Evolutionary conservation across 2,888 invertebrate species (phyloP).

Genomic region (Drosophila nr. fundita): DNA sequence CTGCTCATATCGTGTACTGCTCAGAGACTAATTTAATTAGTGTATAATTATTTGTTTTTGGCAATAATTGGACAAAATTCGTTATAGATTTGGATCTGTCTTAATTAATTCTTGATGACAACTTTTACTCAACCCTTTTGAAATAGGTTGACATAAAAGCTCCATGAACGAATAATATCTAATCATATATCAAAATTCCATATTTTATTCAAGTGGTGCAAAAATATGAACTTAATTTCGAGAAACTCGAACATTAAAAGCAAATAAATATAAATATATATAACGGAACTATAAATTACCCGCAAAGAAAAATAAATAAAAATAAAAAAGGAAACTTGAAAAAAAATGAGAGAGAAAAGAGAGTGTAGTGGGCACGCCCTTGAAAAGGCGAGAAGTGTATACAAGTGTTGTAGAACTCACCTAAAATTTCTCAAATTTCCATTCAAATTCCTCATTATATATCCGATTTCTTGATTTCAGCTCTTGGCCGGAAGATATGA

Average conservation of each 20-base stretch:
- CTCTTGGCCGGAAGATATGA: too few relatives aligned
- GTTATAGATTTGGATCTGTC: not conserved
- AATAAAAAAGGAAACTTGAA: not conserved
- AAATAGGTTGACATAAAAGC: not conserved
- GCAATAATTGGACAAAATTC: not conserved
- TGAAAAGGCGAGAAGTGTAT: not conserved
- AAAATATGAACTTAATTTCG: not conserved
- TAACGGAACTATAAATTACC: not conserved
- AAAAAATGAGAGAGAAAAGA: too few relatives aligned
- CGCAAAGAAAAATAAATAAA: not conserved
- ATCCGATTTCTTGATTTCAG: not conserved
- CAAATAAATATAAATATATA: too few relatives aligned
- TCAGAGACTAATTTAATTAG: not conserved
- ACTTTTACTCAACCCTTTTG: not conserved
- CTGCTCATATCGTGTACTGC: accelerated
- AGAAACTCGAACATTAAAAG: not conserved
- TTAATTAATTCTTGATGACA: not conserved
- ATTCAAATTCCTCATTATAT: not conserved
- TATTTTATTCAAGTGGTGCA: not conserved
- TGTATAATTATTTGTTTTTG: not conserved
- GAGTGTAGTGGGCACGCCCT: too few relatives aligned
- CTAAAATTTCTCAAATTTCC: not conserved
- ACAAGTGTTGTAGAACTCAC: not conserved
- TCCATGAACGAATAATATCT: too few relatives aligned
- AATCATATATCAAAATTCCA: not conserved